A percentile compares a stretch with the other conserved stretches of the same genome.
Conservation (phyloP, 2,888 invertebrate species). For the Odontomyia ornata region DNA sequence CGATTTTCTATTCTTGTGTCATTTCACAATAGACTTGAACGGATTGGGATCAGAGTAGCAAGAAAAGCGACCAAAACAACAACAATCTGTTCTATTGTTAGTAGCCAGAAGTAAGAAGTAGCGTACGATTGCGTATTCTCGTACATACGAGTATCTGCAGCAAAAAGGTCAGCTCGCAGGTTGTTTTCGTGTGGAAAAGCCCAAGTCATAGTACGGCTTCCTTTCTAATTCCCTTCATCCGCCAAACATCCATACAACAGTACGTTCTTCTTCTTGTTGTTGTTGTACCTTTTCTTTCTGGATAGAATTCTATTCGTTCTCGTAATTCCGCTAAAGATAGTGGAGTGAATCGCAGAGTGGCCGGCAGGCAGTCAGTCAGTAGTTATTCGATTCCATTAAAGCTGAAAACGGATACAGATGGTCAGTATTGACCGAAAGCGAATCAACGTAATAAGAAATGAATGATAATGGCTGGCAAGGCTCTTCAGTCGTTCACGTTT, state of each 20-base stretch:
- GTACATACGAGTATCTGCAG: too few relatives aligned
- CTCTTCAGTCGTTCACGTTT: neutral
- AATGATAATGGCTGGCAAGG: slow-evolving; percentile 4
- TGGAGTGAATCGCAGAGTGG: neutral
- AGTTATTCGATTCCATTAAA: slow-evolving; percentile 30
- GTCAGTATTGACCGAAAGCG: slow-evolving; percentile 28
- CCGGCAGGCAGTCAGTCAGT: neutral
- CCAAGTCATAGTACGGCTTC: slow-evolving; percentile 32
- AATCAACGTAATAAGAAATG: neutral
- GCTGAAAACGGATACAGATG: slow-evolving; percentile 43
- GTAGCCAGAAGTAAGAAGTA: too few relatives aligned
- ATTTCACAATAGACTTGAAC: neutral
- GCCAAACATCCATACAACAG: neutral
- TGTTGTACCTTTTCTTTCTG: too few relatives aligned
- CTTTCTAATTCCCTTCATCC: slow-evolving; percentile 42
- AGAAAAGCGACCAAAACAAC: neutral
- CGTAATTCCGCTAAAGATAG: too few relatives aligned
- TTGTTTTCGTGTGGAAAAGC: slow-evolving; percentile 21
- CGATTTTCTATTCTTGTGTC: neutral
- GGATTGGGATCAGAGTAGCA: neutral
- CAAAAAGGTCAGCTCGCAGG: slow-evolving; percentile 19
- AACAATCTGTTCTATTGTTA: too few relatives aligned
- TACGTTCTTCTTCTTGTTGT: neutral
- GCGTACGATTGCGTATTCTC: neutral
- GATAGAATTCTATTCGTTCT: too few relatives aligned